Percentiles rank a stretch among this genome's conserved stretches.
Conservation (phyloP, 2,797 vertebrate genomes). For the Hafferia zeledoni region DNA sequence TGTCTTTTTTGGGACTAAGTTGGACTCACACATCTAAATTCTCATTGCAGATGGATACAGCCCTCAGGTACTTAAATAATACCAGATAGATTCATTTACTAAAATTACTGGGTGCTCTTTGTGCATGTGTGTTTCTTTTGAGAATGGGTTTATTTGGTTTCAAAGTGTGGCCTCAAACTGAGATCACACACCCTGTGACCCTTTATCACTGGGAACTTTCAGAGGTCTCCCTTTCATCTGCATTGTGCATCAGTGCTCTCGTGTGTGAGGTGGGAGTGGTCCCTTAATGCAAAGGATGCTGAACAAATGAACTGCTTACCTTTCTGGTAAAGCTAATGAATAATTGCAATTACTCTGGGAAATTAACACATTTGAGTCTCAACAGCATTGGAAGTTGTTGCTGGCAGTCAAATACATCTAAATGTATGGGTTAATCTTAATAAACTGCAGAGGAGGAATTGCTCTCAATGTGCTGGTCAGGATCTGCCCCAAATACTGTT, state of each 20-base stretch:
- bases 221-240: not conserved
- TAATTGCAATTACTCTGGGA: slow-evolving; percentile 18
- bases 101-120: not conserved
- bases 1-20: not conserved
- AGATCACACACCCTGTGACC: not conserved
- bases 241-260: not conserved
- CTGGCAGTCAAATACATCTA: slow-evolving; percentile 15
- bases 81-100: not conserved
- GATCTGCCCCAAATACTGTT: not conserved
- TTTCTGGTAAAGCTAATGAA: slow-evolving; percentile 2
- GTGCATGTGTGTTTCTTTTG: not conserved
- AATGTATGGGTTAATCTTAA: slow-evolving; percentile 32
- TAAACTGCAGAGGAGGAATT: not conserved
- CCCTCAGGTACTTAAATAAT: not conserved
- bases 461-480: not conserved
- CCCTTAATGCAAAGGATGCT: not conserved
- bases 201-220: not conserved
- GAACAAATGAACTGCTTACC: not conserved
- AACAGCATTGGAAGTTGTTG: not conserved
- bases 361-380: slow-evolving; percentile 10
- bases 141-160: not conserved
- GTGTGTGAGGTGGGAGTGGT: not conserved
- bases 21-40: not conserved
- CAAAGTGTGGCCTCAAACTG: not conserved
- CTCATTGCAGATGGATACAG: not conserved